Base-by-base conservation (phyloP, 2,797 vertebrate species). In the Pantherophis vulpinus region DNA sequence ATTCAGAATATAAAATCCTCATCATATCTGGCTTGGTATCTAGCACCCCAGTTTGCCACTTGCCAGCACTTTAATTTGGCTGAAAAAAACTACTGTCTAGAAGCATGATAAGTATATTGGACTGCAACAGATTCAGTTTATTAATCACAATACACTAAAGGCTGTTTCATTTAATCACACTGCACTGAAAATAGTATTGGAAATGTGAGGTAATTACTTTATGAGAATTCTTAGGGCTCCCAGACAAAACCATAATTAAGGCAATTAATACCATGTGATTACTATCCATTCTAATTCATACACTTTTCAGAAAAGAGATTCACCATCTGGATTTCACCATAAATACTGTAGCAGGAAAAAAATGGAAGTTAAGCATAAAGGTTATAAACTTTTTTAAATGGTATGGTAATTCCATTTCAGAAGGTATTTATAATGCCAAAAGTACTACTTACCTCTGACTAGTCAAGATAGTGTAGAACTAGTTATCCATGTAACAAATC, bases 241-340 rank as follows among this genome's bases (percentile, higher is more conserved):
- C 58, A 91, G 56, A 87, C 66, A 93, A 93, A 93, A 91, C 66
- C 10, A 42, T 91, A 93, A 93, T 93, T 93, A 91, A 93, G 86
- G 86, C 93, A 91, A 63, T 93, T 93, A 93, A 93, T 93, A 91
- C 86, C 87, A 89, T 88, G 86, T 93, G 90, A 91, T 93, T 93
- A 86, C 47, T 63, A 83, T 14, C 58, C 86, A 79, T 93, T 91
- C 93, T 93, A 63, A 93, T 37, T 79, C 59, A 47, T 29, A 55
- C 61, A 89, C 66, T n/a, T 91, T 91, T 93, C 87, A 93, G 61
- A 91, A 89, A 93, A 91, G 90, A 93, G 51, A 54, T 93, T 88
- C n/a, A n/a, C 70, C 66, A 91, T 91, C 58, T 93, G 90, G 56
- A 93, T 83, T 87, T 93, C 91, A 61, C 58, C 25, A 79, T 90